Evolutionary conservation across 1,140 invertebrate genomes (phyloP).

Genomic region (Chironomus striatipennis): DNA sequence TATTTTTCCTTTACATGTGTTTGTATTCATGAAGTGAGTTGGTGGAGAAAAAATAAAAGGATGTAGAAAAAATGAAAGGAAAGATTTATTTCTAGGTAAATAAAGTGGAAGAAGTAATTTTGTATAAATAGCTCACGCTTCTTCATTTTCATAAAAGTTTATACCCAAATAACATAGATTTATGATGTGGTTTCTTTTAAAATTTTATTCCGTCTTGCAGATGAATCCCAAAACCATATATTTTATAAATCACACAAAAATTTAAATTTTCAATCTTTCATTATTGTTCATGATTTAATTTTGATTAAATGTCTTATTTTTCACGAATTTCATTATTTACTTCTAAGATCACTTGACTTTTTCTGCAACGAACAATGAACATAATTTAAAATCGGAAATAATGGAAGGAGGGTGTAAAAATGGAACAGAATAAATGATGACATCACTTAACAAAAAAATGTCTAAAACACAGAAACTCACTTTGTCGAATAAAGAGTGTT

Average conservation of each 20-base stretch:
- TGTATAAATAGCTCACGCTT: not conserved
- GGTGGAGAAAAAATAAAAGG: not conserved
- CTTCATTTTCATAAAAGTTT: not conserved
- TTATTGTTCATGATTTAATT: too few relatives aligned
- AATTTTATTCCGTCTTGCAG: too few relatives aligned
- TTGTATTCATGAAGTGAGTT: not conserved
- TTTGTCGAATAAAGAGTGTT: not conserved
- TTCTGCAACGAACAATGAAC: too few relatives aligned
- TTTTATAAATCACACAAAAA: too few relatives aligned
- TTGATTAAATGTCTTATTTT: too few relatives aligned
- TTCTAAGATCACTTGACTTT: too few relatives aligned
- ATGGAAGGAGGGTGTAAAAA: too few relatives aligned
- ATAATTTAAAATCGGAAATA: too few relatives aligned
- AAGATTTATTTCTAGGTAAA: conserved; percentile 22
- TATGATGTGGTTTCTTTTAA: conserved; percentile 7
- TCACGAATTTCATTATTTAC: too few relatives aligned
- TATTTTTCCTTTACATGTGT: not conserved
- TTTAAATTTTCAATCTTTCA: too few relatives aligned
- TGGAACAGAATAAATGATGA: not conserved
- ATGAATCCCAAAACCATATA: too few relatives aligned
- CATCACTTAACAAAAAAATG: not conserved
- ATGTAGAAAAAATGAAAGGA: not conserved
- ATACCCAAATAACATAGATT: not conserved
- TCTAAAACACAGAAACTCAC: not conserved
- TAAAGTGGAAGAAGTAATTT: conserved; percentile 16